Percentiles rank a stretch among this genome's conserved stretches.
Conservation (phyloP, 2,113 vertebrate genomes). For the Tragelaphus buxtoni region DNA sequence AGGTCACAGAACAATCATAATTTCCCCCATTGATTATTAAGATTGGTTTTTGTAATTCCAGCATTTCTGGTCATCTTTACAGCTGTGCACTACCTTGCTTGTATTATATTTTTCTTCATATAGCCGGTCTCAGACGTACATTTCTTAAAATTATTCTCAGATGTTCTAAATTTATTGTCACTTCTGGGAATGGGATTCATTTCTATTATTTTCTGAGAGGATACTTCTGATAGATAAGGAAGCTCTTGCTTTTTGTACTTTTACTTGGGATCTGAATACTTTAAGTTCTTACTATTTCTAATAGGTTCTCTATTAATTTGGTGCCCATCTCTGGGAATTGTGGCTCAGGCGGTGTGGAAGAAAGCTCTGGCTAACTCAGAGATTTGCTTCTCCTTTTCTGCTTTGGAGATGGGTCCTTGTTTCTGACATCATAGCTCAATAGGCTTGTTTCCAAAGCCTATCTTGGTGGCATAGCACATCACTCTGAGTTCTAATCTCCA, state of each 20-base stretch:
- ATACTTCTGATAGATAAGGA: neutral
- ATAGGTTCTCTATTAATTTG: neutral
- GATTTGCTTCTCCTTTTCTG: conserved; percentile 13
- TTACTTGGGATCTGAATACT: neutral
- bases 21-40: neutral
- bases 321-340: neutral
- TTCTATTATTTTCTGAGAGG: neutral
- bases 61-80: neutral
- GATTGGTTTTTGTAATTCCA: neutral
- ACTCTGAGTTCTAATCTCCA: neutral
- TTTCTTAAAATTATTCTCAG: neutral
- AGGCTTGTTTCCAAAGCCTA: neutral
- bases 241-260: neutral
- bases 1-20: neutral
- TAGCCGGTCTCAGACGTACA: neutral
- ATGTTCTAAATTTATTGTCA: neutral
- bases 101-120: neutral
- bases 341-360: neutral
- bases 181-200: neutral
- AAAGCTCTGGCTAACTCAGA: neutral
- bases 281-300: neutral
- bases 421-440: neutral
- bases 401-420: neutral
- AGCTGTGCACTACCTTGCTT: neutral
- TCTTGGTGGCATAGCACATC: neutral